A percentile compares a stretch with the other conserved stretches of the same genome.
Conservation (phyloP, 2,113 vertebrate genomes). For the Plotosus lineatus region DNA sequence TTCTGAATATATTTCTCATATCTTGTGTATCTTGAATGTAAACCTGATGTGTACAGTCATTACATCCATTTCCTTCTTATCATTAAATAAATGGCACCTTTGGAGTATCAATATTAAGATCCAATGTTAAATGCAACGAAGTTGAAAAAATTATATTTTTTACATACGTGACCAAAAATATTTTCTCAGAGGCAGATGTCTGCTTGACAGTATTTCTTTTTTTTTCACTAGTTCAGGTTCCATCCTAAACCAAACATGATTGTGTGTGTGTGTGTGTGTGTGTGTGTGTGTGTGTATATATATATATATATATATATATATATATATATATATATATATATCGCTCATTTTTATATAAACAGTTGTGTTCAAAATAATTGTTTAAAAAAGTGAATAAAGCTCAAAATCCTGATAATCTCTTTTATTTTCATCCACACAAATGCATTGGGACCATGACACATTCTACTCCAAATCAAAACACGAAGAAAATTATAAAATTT, state of each 20-base stretch:
- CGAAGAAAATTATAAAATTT: no score
- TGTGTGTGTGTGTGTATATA: not conserved
- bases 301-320: constrained; percentile 31
- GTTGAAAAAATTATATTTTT: constrained; percentile 37
- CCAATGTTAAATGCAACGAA: constrained; percentile 17
- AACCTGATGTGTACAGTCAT: constrained; percentile 24
- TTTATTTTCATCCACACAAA: no score
- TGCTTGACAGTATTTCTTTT: constrained; percentile 35
- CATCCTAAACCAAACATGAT: constrained; percentile 37
- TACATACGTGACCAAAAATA: constrained; percentile 37
- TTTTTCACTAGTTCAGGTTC: constrained; percentile 38
- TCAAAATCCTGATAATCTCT: no score
- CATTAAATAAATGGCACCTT: constrained; percentile 25
- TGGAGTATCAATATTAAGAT: constrained; percentile 11
- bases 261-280: constrained; percentile 18
- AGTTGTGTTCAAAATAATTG: no score
- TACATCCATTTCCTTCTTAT: constrained; percentile 9
- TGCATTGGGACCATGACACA: no score
- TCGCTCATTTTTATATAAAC: not conserved
- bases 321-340: constrained; percentile 3
- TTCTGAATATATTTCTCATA: constrained; percentile 17
- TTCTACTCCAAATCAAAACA: no score
- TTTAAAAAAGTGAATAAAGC: no score
- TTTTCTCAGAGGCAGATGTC: constrained; percentile 35
- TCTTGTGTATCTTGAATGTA: constrained; percentile 47